These are phyloP conservation scores for Puffinus mauretanicus DNA, from an alignment of 2,113 vertebrate genomes.

Conservation along the genomic window DNA sequence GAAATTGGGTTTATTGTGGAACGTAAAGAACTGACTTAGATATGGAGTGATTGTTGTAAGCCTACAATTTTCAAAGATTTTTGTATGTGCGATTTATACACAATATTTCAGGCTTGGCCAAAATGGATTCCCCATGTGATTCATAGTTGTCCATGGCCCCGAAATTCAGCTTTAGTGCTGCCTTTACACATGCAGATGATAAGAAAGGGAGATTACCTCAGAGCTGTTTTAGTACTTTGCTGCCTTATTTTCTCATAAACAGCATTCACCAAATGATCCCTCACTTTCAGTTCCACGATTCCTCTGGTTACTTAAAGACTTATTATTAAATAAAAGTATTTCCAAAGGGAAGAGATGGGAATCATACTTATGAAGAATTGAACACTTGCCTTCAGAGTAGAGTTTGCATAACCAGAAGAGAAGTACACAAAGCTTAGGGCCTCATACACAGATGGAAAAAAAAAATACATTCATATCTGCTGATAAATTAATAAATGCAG, in stretches of 20 bases:
- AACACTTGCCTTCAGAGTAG: background rate
- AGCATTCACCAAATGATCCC: background rate
- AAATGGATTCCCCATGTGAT: background rate
- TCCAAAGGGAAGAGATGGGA: background rate
- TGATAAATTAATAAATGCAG: background rate
- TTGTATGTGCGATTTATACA: background rate
- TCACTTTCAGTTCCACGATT: background rate
- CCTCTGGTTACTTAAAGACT: background rate
- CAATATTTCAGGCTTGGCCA: background rate
- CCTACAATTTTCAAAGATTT: background rate
- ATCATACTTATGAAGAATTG: background rate
- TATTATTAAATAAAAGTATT: background rate
- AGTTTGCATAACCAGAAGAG: background rate
- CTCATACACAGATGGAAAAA: background rate
- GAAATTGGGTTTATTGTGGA: background rate
- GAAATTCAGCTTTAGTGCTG: background rate
- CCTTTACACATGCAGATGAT: background rate
- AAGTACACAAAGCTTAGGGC: accelerated
- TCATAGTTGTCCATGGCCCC: background rate
- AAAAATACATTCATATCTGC: background rate
- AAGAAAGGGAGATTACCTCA: background rate
- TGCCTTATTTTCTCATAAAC: background rate
- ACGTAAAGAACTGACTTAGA: background rate
- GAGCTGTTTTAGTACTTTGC: background rate
- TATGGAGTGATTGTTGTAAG: background rate